Evolutionary conservation across 2,113 vertebrate species (phyloP), one percentile per base, ranked within the genome.

Genomic region (Gallinago jamesoni): DNA sequence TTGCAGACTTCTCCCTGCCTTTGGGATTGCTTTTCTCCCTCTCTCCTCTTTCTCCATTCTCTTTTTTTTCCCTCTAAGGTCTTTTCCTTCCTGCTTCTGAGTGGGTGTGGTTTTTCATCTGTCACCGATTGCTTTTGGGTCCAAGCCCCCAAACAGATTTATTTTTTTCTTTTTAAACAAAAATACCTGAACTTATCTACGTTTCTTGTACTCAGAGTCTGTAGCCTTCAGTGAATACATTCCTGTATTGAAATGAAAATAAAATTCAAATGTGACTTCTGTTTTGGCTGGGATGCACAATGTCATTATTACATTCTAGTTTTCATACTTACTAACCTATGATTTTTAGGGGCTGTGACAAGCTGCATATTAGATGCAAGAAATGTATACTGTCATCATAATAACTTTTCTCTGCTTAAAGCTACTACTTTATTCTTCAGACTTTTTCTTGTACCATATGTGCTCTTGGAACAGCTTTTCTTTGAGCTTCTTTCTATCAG

Each of bases 281-380:
- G 73, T 89, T 96, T 87, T 85, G 37, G 79, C 68, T 62, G 84
- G 53, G 90, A 94, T 92, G 77, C 83, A 74, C 5, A 6, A 33
- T 81, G 73, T 60, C 56, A 37, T 86, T 53, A 20, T 88, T 94
- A 62, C 22, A 60, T 83, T 94, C 53, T 69, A 76, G 56, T 83
- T 96, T 95, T 96, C 69, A 47, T 85, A 69, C 74, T 31, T 55
- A 81, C 8, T 77, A 94, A 90, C 84, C 79, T 89, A 30, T 72
- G 60, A 37, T 96, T 97, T 97, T 97, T 95, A 87, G 74, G 80
- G 68, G 15, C 83, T 94, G 74, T 96, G 91, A 82, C 82, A 95
- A 93, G 84, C 79, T 72, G 88, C 68, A 8, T 94, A 93, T 96
- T 97, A 95, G 78, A 84, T 90, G 37, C 50, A 90, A 24, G 59